Conservation (phyloP, 2,797 vertebrate species). For the Pangasius mekongensis region DNA sequence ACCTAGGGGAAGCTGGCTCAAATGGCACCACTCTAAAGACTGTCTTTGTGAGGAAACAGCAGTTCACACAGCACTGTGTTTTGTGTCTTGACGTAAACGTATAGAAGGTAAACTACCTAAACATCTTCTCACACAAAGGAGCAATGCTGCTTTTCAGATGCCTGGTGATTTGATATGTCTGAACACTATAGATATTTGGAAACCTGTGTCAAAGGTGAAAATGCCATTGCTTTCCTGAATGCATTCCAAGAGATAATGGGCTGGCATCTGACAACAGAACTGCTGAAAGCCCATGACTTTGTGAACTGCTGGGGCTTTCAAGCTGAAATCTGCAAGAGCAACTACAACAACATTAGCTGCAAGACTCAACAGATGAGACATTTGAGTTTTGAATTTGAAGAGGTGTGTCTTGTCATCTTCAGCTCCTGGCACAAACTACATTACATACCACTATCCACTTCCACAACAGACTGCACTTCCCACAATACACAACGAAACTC, state of each 20-base stretch:
- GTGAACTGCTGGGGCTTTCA: slow-evolving; percentile 22
- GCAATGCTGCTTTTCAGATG: slow-evolving; percentile 8
- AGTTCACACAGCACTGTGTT: slow-evolving; percentile 12
- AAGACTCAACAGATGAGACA: not conserved
- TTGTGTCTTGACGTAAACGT: slow-evolving; percentile 22
- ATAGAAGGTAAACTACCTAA: slow-evolving; percentile 40
- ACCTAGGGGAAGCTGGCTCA: slow-evolving; percentile 28
- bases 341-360: slow-evolving; percentile 3
- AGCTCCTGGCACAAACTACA: not conserved
- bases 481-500: not conserved
- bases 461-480: not conserved
- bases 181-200: slow-evolving; percentile 44
- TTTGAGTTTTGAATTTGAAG: not conserved
- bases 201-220: slow-evolving; percentile 40
- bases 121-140: slow-evolving; percentile 44
- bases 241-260: slow-evolving; percentile 34
- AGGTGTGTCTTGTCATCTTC: not conserved
- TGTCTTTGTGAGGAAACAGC: slow-evolving; percentile 38
- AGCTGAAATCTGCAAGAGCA: not conserved
- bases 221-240: slow-evolving; percentile 20
- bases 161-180: slow-evolving; percentile 46
- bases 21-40: slow-evolving; percentile 44
- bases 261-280: slow-evolving; percentile 20
- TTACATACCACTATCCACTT: not conserved
- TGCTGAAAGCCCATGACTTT: slow-evolving; percentile 13